phyloP scores from a whole-genome alignment of 2,888 invertebrate genomes.

The Metacarcinus magister region DNA sequence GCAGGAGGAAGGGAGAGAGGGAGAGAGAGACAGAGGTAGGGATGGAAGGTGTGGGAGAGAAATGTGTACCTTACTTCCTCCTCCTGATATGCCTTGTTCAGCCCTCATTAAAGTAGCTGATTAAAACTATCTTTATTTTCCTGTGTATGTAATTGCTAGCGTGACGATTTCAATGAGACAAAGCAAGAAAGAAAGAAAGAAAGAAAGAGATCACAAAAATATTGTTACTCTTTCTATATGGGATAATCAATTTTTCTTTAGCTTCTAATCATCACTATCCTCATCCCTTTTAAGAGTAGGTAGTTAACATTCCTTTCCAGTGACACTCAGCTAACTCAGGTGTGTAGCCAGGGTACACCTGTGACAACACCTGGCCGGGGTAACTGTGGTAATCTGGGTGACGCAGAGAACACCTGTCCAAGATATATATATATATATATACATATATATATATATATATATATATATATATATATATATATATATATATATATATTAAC shows the following conservation, averaged over 20 bases:
- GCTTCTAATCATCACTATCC: background rate
- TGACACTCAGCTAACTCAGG: background rate
- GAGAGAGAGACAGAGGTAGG: conserved; percentile 10
- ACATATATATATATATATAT: no score
- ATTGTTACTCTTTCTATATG: no score
- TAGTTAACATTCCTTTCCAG: background rate
- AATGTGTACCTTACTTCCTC: conserved; percentile 21
- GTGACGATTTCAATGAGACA: background rate
- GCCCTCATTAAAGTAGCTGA: background rate
- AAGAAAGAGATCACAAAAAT: background rate
- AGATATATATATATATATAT: no score
- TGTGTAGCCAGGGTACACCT: background rate
- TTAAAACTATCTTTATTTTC: background rate
- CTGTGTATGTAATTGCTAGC: background rate
- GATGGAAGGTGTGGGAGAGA: background rate
- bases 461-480: no score
- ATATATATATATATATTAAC: no score
- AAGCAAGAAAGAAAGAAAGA: background rate
- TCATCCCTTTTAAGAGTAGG: background rate
- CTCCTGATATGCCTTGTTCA: background rate
- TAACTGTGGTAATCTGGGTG: background rate
- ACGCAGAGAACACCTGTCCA: background rate
- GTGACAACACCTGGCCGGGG: background rate
- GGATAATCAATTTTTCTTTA: background rate
- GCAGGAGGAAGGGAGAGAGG: conserved; percentile 7